A percentile compares a stretch with the other conserved stretches of the same genome.
Conservation (phyloP, 2,888 invertebrate genomes). For the Melanophora roralis region DNA sequence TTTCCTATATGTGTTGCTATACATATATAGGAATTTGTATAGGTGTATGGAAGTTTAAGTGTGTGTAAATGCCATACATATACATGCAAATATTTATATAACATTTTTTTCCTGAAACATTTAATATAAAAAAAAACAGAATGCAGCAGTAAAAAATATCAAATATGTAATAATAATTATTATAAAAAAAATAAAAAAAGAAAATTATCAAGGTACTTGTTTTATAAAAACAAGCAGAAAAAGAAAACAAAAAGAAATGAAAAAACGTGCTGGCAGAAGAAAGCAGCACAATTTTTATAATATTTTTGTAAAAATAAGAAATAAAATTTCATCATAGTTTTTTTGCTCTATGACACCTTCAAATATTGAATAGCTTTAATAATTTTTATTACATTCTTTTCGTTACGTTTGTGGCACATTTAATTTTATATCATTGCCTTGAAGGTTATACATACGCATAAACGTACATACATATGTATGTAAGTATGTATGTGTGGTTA, state of each 20-base stretch:
- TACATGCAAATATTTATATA: neutral
- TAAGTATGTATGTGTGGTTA: too few species aligned
- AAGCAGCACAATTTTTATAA: constrained; percentile 18
- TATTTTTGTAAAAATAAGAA: constrained; percentile 20
- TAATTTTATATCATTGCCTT: neutral
- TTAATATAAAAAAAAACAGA: constrained; percentile 43
- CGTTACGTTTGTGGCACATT: neutral
- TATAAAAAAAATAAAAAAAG: neutral
- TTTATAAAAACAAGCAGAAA: constrained; percentile 1
- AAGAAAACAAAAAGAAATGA: neutral
- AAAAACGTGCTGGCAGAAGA: constrained; percentile 45
- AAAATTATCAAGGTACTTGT: constrained; percentile 48
- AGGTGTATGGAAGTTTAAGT: neutral
- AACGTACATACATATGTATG: neutral
- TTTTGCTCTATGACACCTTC: constrained; percentile 25
- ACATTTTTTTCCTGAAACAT: constrained; percentile 10
- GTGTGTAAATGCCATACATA: neutral
- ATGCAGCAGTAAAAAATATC: constrained; percentile 17
- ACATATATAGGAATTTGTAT: neutral
- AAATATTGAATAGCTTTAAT: neutral
- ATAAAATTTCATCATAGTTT: constrained; percentile 36
- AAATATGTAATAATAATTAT: neutral
- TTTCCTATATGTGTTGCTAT: neutral
- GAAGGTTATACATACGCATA: neutral
- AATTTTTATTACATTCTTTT: constrained; percentile 22